Base-by-base conservation (phyloP, 1,140 invertebrate species). In the Tribolium castaneum region DNA sequence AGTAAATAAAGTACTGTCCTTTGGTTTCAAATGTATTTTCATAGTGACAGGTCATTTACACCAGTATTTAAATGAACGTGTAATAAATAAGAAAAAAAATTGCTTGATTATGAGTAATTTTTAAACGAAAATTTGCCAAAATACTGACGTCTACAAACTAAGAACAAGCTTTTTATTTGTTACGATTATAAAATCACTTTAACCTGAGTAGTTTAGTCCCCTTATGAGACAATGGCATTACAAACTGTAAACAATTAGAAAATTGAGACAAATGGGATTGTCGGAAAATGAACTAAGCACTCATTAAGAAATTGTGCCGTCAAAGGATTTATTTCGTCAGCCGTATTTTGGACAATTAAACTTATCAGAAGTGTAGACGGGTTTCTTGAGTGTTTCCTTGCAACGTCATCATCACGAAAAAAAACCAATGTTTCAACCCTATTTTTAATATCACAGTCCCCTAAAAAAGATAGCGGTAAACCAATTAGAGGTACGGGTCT, bases 261-360 rank as follows among this genome's bases (percentile, higher is more conserved):
- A 51, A 72, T 72, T 72, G 50, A 72, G 70, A 72, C 70, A 72
- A 72, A 72, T 72, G 70, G 70, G 70, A 52, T 72, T 72, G 70
- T 50, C 39, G 70, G 70, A 22, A 50, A 49, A 45, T 51, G 50
- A 52, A 71, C 70, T 34, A 56, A 77, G 70, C 50, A 77, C 51
- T 77, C 59, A 77, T 77, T 66, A 34, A 66, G 59, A 70, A 51
- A 76, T 76, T 51, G 66, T 77, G 75, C 78, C 78, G 78, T 70
- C 78, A 80, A 80, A 80, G 78, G 75, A 77, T 77, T 80, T 75
- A 80, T 80, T 80, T 77, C 50, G 78, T 34, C 78, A 74, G 78
- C 30, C 77, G 72, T 72, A 80, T 80, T 80, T 80, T 80, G 70
- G 78, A 77, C 78, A 80, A 80, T 80, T 80, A 80, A 76, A 54